Conservation (phyloP, 2,888 invertebrate genomes). For the Lepidochrysops patricia region DNA sequence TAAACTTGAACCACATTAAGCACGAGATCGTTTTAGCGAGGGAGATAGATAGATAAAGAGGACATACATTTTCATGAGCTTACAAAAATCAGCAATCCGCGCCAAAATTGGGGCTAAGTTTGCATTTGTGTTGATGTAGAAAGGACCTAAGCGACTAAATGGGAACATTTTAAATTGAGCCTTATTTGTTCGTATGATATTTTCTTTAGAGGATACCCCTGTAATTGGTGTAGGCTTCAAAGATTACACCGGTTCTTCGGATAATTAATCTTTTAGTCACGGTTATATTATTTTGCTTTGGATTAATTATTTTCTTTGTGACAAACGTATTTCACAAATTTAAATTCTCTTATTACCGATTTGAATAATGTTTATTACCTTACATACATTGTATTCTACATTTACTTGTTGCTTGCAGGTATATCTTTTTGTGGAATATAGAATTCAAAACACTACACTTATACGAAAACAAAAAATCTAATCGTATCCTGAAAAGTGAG, state of each 20-base stretch:
- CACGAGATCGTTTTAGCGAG: constrained; percentile 58
- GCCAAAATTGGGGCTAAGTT: constrained; percentile 48
- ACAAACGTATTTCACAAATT: not conserved
- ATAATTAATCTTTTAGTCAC: constrained; percentile 75
- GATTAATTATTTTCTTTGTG: not conserved
- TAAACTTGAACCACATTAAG: constrained; percentile 58
- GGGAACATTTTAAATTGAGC: constrained; percentile 37
- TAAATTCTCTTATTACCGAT: not conserved
- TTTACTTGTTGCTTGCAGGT: no score
- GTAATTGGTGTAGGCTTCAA: constrained; percentile 54
- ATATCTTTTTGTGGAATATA: no score
- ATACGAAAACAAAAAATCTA: no score
- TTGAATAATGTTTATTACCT: not conserved
- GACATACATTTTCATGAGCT: constrained; percentile 58
- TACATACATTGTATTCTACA: no score
- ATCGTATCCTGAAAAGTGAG: no score
- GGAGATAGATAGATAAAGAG: constrained; percentile 58
- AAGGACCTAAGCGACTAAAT: constrained; percentile 39
- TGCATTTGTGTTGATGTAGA: constrained; percentile 42
- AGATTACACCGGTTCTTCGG: constrained; percentile 71
- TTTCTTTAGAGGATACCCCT: constrained; percentile 43
- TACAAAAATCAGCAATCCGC: constrained; percentile 47
- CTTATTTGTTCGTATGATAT: constrained; percentile 38
- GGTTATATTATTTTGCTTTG: constrained; percentile 31
- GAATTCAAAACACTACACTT: no score